These are phyloP conservation scores for Cyprinodon tularosa DNA, from an alignment of 2,113 vertebrate species.

Conservation along the genomic window DNA sequence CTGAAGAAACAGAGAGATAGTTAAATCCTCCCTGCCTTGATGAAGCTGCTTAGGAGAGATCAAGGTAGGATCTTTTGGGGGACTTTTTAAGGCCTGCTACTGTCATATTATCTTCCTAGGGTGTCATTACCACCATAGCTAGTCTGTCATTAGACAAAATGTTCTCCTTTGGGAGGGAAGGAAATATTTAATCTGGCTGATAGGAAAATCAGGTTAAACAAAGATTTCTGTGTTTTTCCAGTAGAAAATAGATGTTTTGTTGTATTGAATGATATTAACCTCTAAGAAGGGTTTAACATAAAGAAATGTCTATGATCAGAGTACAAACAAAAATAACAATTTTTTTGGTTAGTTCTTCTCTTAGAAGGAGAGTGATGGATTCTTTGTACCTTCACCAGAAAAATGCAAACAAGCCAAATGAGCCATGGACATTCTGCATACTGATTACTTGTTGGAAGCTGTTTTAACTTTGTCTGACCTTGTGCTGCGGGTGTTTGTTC, in stretches of 20 bases:
- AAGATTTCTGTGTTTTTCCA: neutral
- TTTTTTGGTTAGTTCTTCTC: conserved; percentile 11
- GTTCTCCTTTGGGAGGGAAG: conserved; percentile 34
- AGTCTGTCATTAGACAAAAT: conserved; percentile 66
- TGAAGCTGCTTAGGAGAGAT: conserved; percentile 74
- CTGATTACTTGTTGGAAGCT: conserved; percentile 7
- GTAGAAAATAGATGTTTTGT: conserved; percentile 1
- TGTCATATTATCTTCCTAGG: conserved; percentile 71
- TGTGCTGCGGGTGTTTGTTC: neutral
- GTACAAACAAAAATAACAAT: neutral
- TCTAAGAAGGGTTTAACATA: neutral
- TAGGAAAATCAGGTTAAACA: conserved; percentile 26
- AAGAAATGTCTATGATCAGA: neutral
- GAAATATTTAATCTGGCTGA: conserved; percentile 36
- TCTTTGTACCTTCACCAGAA: conserved; percentile 13
- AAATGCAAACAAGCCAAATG: conserved; percentile 18
- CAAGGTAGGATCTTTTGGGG: conserved; percentile 66
- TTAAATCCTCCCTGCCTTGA: conserved; percentile 74
- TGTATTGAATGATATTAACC: conserved; percentile 2
- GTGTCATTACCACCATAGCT: conserved; percentile 73
- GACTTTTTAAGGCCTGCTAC: conserved; percentile 60
- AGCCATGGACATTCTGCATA: neutral
- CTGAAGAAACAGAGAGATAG: conserved; percentile 67
- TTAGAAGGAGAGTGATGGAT: conserved; percentile 7
- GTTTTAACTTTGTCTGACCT: conserved; percentile 25